Evolutionary conservation across 2,888 invertebrate genomes (phyloP), one percentile per base, ranked within the genome.

Genomic region (Eristalinus aeneus): DNA sequence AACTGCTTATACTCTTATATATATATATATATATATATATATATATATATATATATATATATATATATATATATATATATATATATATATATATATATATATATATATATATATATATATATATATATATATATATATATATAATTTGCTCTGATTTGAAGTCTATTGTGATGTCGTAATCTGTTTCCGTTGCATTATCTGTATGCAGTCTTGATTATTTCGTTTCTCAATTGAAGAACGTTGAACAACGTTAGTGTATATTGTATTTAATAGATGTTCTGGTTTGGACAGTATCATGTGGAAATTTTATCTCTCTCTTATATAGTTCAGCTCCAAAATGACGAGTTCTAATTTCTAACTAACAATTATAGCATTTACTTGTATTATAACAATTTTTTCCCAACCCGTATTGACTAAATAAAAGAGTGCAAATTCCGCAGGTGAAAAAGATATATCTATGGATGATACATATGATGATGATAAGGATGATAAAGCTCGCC

Each of bases 391-490:
- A 73, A 32, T 53, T 36, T 63, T n/a, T 63, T 39, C 16, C 36
- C 46, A 32, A 56, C 36, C n/a, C 36, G 36, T 23, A 61, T 61
- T 73, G 72, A 58, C 65, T 82, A 82, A 86, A 86, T 81, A 86
- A 86, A 86, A 61, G 71, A 81, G 74, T 67, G 74, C 65, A 64
- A 72, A 82, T 86, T 86, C 56, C 86, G 63, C 94, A 91, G 94
- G 95, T 89, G 92, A 93, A 89, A 92, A 92, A 90, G 93, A 92
- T 90, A 92, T 92, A 90, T 92, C 92, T 88, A 90, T 92, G 90
- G 92, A 92, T 90, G 93, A 92, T 90, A 91, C 92, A 88, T 92
- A 92, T 89, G 93, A 92, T 90, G 93, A 92, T 88, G 89, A 90
- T 80, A 92, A 91, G 90, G 92, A 92, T 90, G 92, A 93, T 88